phyloP scores from a whole-genome alignment of 2,797 vertebrate genomes.

The Microhierax caerulescens region DNA sequence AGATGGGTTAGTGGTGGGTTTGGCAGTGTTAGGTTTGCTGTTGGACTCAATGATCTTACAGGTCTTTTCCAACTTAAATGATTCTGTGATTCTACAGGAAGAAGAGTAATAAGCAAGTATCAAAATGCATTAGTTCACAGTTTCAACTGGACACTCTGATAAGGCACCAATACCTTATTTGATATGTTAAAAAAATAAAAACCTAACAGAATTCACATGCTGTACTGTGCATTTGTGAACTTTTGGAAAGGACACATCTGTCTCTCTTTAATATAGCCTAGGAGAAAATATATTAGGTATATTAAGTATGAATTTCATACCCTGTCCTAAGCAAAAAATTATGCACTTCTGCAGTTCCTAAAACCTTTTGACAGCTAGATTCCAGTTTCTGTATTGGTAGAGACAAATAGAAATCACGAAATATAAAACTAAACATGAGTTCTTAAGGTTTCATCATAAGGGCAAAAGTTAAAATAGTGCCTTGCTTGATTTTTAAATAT shows the following conservation, averaged over 20 bases:
- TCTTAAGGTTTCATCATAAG: neutral
- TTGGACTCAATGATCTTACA: neutral
- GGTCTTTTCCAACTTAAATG: neutral
- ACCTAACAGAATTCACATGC: neutral
- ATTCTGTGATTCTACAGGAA: neutral
- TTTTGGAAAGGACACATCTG: neutral
- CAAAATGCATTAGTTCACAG: neutral
- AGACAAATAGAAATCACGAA: neutral
- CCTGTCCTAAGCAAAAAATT: neutral
- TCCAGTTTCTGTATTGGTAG: neutral
- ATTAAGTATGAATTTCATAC: neutral
- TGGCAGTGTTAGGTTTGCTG: neutral
- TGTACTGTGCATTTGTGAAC: neutral
- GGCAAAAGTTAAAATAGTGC: neutral
- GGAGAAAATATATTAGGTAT: neutral
- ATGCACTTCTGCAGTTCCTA: neutral
- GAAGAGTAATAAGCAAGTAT: neutral
- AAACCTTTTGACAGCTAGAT: neutral
- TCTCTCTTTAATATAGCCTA: neutral
- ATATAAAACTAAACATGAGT: neutral
- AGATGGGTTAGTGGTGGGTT: neutral
- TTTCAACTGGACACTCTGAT: neutral
- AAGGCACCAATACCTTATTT: neutral
- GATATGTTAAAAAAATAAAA: neutral
- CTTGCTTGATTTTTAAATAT: neutral